Evolutionary conservation across 2,113 vertebrate genomes (phyloP).

Genomic region (Arothron firmamentum): DNA sequence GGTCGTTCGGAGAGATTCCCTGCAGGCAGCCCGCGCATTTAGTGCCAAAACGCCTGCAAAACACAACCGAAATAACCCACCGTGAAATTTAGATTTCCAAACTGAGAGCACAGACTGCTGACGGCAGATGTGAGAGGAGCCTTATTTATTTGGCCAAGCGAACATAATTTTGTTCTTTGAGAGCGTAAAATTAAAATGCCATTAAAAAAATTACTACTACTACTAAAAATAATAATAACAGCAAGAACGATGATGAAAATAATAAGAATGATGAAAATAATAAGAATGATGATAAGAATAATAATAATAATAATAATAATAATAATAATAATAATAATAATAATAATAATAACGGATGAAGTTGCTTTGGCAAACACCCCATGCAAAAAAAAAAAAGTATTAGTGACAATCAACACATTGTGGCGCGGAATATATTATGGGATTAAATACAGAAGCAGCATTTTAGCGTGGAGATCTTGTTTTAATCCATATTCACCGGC

Average conservation of each 20-base stretch:
- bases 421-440: slow-evolving; percentile 59
- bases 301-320: not conserved
- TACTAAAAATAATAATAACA: not conserved
- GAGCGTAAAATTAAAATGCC: not conserved
- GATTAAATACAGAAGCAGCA: slow-evolving; percentile 68
- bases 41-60: slow-evolving; percentile 88
- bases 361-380: slow-evolving; percentile 57
- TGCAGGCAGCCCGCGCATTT: slow-evolving; percentile 95
- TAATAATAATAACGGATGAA: slow-evolving; percentile 35
- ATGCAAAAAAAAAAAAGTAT: slow-evolving; percentile 61
- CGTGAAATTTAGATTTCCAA: not conserved
- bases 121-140: not conserved
- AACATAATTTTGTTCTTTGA: not conserved
- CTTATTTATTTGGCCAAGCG: not conserved
- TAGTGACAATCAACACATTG: slow-evolving; percentile 75
- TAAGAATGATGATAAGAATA: not conserved
- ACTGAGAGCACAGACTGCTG: too few relatives aligned
- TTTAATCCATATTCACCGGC: slow-evolving; percentile 69
- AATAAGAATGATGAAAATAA: not conserved
- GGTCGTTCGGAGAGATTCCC: slow-evolving; percentile 93
- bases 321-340: not conserved
- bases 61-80: slow-evolving; percentile 6
- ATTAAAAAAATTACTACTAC: not conserved
- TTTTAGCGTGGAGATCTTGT: slow-evolving; percentile 68
- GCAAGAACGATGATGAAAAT: not conserved